Conservation (phyloP, 2,888 invertebrate genomes). For the Gortyna flavago region DNA sequence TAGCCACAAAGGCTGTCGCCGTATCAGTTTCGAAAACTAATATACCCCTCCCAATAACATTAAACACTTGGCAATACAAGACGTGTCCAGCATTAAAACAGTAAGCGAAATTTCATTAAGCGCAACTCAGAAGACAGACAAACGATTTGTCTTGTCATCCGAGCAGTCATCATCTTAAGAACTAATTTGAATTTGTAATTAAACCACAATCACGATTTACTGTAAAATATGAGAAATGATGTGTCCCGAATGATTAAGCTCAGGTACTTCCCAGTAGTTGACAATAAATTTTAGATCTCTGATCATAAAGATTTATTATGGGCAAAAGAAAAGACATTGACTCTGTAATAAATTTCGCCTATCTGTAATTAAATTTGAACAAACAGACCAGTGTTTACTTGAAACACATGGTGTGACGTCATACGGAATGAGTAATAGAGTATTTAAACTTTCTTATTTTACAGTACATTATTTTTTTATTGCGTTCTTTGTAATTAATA, state of each 20-base stretch:
- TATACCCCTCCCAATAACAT: constrained; percentile 64
- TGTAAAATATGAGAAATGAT: constrained; percentile 65
- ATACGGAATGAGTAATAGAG: constrained; percentile 25
- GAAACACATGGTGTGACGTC: constrained; percentile 48
- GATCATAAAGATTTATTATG: constrained; percentile 31
- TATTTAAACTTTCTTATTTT: constrained; percentile 37
- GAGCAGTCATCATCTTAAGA: constrained; percentile 77
- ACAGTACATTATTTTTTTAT: constrained; percentile 32
- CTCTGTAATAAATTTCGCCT: constrained; percentile 36
- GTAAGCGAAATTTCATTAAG: constrained; percentile 81
- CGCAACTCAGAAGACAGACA: constrained; percentile 74
- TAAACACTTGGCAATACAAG: constrained; percentile 72
- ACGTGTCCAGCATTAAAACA: constrained; percentile 81
- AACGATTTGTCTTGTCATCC: constrained; percentile 86
- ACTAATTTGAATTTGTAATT: constrained; percentile 86
- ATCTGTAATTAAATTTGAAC: constrained; percentile 50
- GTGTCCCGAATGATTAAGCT: constrained; percentile 39
- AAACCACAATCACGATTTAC: constrained; percentile 73
- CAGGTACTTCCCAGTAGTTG: constrained; percentile 25
- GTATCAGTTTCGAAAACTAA: constrained; percentile 68
- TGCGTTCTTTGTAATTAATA: constrained; percentile 51
- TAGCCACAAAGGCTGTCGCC: constrained; percentile 53
- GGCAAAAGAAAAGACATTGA: constrained; percentile 24
- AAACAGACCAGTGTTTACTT: constrained; percentile 49
- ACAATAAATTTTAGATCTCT: constrained; percentile 28